Conservation (phyloP, 2,113 vertebrate species). For the Pseudopipra pipra region DNA sequence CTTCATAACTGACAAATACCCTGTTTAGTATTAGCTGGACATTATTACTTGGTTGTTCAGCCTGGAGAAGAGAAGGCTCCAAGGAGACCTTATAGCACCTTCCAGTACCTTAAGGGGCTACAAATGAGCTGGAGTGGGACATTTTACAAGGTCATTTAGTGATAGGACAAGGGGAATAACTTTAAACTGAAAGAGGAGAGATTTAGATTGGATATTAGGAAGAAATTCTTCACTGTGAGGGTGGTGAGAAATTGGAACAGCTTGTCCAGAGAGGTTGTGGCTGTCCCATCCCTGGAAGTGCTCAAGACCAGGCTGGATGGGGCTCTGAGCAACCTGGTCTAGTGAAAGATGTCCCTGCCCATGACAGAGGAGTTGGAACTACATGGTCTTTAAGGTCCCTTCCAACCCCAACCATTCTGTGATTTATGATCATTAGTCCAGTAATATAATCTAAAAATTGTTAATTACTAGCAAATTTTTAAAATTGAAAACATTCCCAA, state of each 20-base stretch:
- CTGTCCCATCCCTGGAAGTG: background rate
- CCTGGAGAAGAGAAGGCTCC: background rate
- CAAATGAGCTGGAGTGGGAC: background rate
- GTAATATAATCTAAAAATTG: background rate
- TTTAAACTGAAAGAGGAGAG: background rate
- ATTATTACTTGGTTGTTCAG: background rate
- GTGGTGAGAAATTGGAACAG: background rate
- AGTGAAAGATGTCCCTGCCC: rapidly evolving
- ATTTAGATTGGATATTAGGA: background rate
- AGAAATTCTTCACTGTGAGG: background rate
- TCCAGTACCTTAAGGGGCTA: background rate
- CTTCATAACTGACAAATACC: background rate
- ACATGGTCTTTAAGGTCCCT: background rate
- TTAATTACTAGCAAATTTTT: background rate
- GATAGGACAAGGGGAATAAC: background rate
- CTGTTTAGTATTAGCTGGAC: background rate
- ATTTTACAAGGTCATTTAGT: rapidly evolving
- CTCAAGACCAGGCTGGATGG: background rate
- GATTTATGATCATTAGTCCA: background rate
- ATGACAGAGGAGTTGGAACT: background rate
- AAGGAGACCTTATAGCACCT: background rate
- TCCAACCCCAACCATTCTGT: background rate
- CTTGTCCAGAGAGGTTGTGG: background rate
- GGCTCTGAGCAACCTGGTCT: background rate
- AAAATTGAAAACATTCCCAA: background rate